Conservation (phyloP, 1,140 invertebrate species). For the Pseudomyrmex pallidus region DNA sequence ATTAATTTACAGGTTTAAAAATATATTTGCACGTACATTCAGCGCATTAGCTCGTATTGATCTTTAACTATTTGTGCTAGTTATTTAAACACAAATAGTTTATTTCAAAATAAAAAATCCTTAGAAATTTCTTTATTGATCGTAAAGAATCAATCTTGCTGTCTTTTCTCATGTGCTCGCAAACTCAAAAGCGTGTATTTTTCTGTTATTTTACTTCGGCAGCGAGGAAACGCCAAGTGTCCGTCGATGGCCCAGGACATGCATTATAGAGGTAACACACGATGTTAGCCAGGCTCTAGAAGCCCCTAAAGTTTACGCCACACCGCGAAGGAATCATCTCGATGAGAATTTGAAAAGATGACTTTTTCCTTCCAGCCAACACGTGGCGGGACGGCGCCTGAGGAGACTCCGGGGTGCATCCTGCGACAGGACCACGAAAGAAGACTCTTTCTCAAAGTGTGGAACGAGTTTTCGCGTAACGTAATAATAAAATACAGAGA, state of each 20-base stretch:
- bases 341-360: conserved; percentile 80
- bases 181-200: conserved; percentile 19
- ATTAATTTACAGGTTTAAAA: too few species aligned
- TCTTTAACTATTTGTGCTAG: too few species aligned
- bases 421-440: conserved; percentile 35
- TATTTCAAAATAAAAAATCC: too few species aligned
- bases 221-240: conserved; percentile 88
- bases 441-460: conserved; percentile 37
- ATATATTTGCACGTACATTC: too few species aligned
- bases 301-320: conserved; percentile 48
- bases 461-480: neutral
- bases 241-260: conserved; percentile 90
- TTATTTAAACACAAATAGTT: too few species aligned
- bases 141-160: conserved; percentile 1
- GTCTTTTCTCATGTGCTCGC: neutral
- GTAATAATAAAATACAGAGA: neutral
- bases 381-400: conserved; percentile 81
- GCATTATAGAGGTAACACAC: conserved; percentile 88
- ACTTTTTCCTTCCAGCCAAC: conserved; percentile 83
- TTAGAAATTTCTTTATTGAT: neutral
- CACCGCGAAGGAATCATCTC: conserved; percentile 65
- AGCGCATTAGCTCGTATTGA: too few species aligned
- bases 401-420: conserved; percentile 78
- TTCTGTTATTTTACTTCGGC: conserved; percentile 61
- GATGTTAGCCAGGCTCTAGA: conserved; percentile 66